Percentiles rank a stretch among this genome's conserved stretches.
These are phyloP conservation scores for Gymnopithys bicolor DNA, from an alignment of 2,797 vertebrate species.

Conservation along the genomic window DNA sequence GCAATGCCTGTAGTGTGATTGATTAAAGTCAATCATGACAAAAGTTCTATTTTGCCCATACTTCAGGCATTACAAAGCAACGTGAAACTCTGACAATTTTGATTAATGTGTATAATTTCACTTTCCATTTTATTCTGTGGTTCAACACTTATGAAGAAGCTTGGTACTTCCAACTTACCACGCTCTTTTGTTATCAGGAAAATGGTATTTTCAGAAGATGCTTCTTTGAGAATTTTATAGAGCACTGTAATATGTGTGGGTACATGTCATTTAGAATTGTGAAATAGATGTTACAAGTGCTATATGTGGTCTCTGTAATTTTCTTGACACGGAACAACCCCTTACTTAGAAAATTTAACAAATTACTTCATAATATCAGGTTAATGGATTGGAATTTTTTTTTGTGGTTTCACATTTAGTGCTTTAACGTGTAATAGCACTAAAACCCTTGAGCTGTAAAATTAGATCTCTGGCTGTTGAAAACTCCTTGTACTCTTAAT, in stretches of 20 bases:
- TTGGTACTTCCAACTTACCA: not conserved
- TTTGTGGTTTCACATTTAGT: not conserved
- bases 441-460: conserved; percentile 57
- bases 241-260: not conserved
- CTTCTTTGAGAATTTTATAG: not conserved
- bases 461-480: conserved; percentile 20
- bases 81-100: not conserved
- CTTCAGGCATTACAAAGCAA: not conserved
- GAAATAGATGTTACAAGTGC: not conserved
- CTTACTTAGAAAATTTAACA: not conserved
- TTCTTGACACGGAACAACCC: not conserved
- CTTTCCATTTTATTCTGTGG: not conserved
- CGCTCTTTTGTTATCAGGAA: not conserved
- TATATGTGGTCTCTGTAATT: not conserved
- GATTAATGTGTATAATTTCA: not conserved
- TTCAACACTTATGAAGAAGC: not conserved
- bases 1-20: not conserved
- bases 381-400: not conserved
- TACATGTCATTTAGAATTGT: not conserved
- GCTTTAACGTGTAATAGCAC: not conserved
- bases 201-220: not conserved
- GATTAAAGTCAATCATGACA: not conserved
- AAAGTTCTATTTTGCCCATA: not conserved
- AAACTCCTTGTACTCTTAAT: conserved; percentile 6
- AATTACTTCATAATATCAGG: conserved; percentile 1